These are phyloP conservation scores for Mycogona germanica DNA, from an alignment of 2,888 invertebrate genomes.

Conservation along the genomic window DNA sequence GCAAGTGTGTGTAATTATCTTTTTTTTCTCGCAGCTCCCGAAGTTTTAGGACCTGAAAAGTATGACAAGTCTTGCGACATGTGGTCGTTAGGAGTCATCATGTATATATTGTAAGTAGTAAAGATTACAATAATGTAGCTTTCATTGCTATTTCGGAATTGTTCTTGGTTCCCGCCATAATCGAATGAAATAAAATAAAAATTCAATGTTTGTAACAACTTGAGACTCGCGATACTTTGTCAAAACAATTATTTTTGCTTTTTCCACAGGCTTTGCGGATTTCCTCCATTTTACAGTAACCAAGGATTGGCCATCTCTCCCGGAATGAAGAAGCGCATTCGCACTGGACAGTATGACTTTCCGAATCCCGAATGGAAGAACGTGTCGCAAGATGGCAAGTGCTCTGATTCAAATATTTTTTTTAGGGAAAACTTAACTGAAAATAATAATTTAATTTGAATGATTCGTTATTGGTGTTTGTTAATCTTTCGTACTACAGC, in stretches of 20 bases:
- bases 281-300: slow-evolving; percentile 98
- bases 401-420: background rate
- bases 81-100: slow-evolving; percentile 97
- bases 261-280: slow-evolving; percentile 78
- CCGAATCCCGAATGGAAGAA: slow-evolving; percentile 92
- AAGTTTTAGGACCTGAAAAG: slow-evolving; percentile 92
- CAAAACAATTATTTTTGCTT: too few species aligned
- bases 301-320: slow-evolving; percentile 96
- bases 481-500: slow-evolving; percentile 36
- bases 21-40: slow-evolving; percentile 44
- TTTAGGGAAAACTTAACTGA: background rate
- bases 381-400: slow-evolving; percentile 68
- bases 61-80: slow-evolving; percentile 99
- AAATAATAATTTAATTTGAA: background rate
- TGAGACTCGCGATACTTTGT: too few species aligned
- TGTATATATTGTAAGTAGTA: slow-evolving; percentile 80
- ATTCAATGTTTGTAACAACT: too few species aligned
- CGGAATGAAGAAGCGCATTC: slow-evolving; percentile 95
- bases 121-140: background rate
- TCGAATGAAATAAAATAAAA: too few species aligned
- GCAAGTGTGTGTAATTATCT: too few species aligned
- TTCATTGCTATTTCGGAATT: too few species aligned
- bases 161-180: too few species aligned
- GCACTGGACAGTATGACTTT: slow-evolving; percentile 94
- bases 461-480: background rate